Evolutionary conservation across 2,888 invertebrate genomes (phyloP).

Genomic region (Parthenolecanium corni): DNA sequence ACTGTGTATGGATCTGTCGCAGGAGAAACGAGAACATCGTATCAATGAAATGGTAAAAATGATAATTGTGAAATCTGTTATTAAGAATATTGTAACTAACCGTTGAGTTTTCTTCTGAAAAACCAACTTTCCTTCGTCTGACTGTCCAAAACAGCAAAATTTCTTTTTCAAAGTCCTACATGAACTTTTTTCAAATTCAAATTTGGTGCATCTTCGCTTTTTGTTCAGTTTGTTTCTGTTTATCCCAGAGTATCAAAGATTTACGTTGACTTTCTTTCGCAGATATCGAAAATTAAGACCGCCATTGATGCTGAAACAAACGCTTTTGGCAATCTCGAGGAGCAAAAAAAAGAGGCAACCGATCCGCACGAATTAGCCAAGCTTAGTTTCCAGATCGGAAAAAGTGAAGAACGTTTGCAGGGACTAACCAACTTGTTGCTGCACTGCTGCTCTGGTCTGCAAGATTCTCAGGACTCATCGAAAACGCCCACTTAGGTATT

Average conservation of each 20-base stretch:
- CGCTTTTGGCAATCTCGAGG: slow-evolving; percentile 43
- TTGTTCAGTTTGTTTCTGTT: too few relatives aligned
- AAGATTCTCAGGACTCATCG: slow-evolving; percentile 53
- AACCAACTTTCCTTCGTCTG: too few relatives aligned
- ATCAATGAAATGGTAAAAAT: slow-evolving; percentile 77
- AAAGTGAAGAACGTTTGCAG: slow-evolving; percentile 76
- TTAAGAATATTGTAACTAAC: too few relatives aligned
- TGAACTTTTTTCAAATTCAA: too few relatives aligned
- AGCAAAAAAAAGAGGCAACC: slow-evolving; percentile 39
- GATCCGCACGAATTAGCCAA: slow-evolving; percentile 41
- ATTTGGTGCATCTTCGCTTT: too few relatives aligned
- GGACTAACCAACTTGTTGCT: slow-evolving; percentile 85
- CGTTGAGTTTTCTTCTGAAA: too few relatives aligned
- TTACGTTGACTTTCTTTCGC: too few relatives aligned
- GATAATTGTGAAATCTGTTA: too few relatives aligned
- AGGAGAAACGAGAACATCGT: slow-evolving; percentile 57
- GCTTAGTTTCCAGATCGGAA: slow-evolving; percentile 43
- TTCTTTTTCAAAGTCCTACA: too few relatives aligned
- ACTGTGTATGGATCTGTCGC: slow-evolving; percentile 59
- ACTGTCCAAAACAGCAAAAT: too few relatives aligned
- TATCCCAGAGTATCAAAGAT: too few relatives aligned
- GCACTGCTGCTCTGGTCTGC: slow-evolving; percentile 88
- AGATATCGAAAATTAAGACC: slow-evolving; percentile 64
- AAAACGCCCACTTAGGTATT: slow-evolving; percentile 1
- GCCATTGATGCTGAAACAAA: slow-evolving; percentile 59